Percentiles rank a stretch among this genome's conserved stretches.
phyloP scores from a whole-genome alignment of 2,113 vertebrate genomes.

The Laterallus jamaicensis region DNA sequence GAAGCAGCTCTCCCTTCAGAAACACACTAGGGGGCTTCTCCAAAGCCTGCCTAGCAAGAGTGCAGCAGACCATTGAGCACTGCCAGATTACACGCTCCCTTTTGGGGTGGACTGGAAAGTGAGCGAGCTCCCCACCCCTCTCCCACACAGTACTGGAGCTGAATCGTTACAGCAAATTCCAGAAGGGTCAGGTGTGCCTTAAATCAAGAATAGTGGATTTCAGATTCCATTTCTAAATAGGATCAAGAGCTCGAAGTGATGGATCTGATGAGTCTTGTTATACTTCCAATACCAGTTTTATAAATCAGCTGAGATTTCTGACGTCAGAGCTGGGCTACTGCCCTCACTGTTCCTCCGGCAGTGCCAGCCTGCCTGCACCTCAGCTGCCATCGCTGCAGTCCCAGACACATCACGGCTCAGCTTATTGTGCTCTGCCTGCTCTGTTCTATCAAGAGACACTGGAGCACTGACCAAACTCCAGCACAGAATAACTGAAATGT shows the following conservation, averaged over 20 bases:
- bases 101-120: neutral
- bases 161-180: neutral
- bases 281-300: neutral
- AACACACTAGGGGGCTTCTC: neutral
- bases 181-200: neutral
- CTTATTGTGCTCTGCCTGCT: neutral
- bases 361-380: rapidly evolving
- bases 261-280: neutral
- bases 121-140: neutral
- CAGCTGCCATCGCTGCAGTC: neutral
- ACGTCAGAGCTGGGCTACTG: neutral
- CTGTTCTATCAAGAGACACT: neutral
- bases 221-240: neutral
- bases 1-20: neutral
- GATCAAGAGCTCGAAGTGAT: neutral
- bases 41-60: neutral
- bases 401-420: neutral
- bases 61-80: rapidly evolving
- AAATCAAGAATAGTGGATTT: neutral
- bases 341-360: neutral
- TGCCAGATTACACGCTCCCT: neutral
- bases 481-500: neutral
- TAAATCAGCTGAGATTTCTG: neutral
- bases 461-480: neutral
- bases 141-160: neutral